These are phyloP conservation scores for Tylochromis polylepis DNA, from an alignment of 2,113 vertebrate species.

Conservation along the genomic window DNA sequence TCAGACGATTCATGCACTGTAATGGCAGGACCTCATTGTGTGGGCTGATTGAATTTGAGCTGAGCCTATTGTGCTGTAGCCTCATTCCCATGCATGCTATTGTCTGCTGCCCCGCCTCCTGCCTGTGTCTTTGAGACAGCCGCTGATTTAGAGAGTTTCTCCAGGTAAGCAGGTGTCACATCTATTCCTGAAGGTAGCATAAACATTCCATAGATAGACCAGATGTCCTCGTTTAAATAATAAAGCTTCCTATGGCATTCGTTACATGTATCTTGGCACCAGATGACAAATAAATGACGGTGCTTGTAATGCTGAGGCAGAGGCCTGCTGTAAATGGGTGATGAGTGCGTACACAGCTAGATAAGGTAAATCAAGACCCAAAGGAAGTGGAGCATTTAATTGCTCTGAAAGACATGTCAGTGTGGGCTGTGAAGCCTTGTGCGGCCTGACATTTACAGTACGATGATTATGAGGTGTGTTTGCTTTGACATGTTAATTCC, in stretches of 20 bases:
- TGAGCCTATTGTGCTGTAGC: slow-evolving; percentile 36
- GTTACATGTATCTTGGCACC: slow-evolving; percentile 57
- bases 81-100: slow-evolving; percentile 40
- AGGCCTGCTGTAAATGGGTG: slow-evolving; percentile 39
- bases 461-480: slow-evolving; percentile 50
- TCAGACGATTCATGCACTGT: slow-evolving; percentile 36
- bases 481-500: slow-evolving; percentile 58
- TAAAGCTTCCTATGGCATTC: slow-evolving; percentile 42
- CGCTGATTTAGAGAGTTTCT: slow-evolving; percentile 41
- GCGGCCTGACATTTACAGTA: slow-evolving; percentile 53
- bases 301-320: slow-evolving; percentile 36
- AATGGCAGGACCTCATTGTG: slow-evolving; percentile 45
- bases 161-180: slow-evolving; percentile 62
- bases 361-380: slow-evolving; percentile 66
- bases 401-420: slow-evolving; percentile 58
- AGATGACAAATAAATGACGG: slow-evolving; percentile 62
- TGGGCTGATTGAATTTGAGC: slow-evolving; percentile 56
- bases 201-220: slow-evolving; percentile 44
- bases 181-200: slow-evolving; percentile 40
- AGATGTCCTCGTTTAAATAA: slow-evolving; percentile 61
- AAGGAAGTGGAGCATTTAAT: slow-evolving; percentile 68
- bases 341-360: slow-evolving; percentile 40
- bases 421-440: slow-evolving; percentile 49
- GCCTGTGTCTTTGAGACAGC: slow-evolving; percentile 22
- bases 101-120: slow-evolving; percentile 18